Base-by-base conservation (phyloP, 2,113 vertebrate genomes). In the Neogobius melanostomus region DNA sequence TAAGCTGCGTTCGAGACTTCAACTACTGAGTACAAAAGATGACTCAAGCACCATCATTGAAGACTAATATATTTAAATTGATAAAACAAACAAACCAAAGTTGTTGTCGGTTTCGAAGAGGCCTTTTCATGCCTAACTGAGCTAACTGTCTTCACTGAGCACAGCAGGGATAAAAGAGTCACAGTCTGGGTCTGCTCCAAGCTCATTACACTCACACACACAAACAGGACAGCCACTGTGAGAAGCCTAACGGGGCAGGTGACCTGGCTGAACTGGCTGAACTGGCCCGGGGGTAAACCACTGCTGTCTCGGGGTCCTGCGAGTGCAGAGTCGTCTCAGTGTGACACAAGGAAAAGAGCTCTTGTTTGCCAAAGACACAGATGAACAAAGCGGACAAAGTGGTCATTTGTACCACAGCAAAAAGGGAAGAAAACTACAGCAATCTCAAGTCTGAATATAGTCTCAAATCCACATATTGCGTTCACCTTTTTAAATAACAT, bases 121-220 rank as follows among this genome's bases (percentile, higher is more conserved):
- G 71, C 64, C 68, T 72, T 69, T 80, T 74, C 68, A 53, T 75
- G 72, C 75, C 72, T 82, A 63, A 67, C 8, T 51, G 74, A 80
- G 70, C 80, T 81, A 81, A 79, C 77, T 75, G 74, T 74, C 68
- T 80, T 64, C 72, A 63, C 66, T 79, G 69, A 71, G 64, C 73
- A 70, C 68, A 62, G 67, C 71, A 47, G 61, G 72, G 82, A 75
- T 84, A 82, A 78, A 86, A 83, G 71, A 70, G 60, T 75, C 69
- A 48, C 71, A 72, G 69, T 70, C 74, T 80, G 66, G 74, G 83
- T 68, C 64, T 4, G 61, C 74, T 85, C 78, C 76, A 79, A 84
- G 80, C 87, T 85, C 71, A 85, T 86, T 84, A 87, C 81, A 75
- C 69, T 36, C 28, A 36, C 28, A 36, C 28, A 4, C 28, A 36